Conservation (phyloP, 2,113 vertebrate species). For the Halichoerus grypus region DNA sequence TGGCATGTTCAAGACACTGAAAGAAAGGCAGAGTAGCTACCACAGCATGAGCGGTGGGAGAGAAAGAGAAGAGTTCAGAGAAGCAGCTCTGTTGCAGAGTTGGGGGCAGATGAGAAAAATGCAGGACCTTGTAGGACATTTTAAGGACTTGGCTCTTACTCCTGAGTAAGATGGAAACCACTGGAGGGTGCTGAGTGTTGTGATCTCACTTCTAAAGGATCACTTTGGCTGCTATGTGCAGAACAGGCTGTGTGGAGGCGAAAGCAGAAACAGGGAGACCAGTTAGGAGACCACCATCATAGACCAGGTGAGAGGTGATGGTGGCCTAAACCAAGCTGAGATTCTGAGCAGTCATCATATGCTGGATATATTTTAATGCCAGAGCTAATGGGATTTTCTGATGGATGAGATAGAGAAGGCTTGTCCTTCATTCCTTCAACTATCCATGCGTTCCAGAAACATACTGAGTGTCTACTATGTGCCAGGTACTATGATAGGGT, state of each 20-base stretch:
- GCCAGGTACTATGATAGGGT: neutral
- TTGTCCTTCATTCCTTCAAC: neutral
- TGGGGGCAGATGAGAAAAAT: neutral
- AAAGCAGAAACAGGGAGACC: neutral
- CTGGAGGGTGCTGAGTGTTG: neutral
- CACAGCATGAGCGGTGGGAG: neutral
- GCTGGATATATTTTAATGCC: neutral
- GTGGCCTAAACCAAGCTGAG: neutral
- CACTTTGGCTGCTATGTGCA: neutral
- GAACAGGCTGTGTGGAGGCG: neutral
- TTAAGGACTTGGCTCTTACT: neutral
- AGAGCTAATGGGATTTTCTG: neutral
- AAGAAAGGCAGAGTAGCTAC: neutral
- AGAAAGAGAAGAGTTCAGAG: neutral
- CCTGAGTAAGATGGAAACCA: neutral
- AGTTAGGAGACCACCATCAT: neutral
- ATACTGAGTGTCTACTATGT: neutral
- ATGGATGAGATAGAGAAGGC: neutral
- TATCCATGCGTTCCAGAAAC: neutral
- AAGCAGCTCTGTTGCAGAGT: neutral
- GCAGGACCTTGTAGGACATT: neutral
- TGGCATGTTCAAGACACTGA: neutral
- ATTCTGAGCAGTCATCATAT: neutral
- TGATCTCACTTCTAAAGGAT: neutral
- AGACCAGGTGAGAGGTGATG: neutral